Base-by-base conservation (phyloP, 2,113 vertebrate genomes). In the Muscicapa adusta region DNA sequence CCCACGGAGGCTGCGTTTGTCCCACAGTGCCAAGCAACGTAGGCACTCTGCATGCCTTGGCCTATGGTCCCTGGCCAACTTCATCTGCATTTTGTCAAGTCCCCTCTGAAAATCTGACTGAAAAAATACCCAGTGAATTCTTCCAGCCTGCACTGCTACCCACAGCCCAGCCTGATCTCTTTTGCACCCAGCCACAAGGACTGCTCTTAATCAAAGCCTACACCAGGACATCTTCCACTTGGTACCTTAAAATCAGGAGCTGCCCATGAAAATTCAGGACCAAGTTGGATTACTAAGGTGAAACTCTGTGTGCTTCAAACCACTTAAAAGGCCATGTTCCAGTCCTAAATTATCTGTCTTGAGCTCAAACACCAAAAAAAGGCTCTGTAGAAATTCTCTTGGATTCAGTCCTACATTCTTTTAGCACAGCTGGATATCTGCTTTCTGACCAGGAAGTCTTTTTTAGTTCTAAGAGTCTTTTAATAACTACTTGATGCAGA, bases 391-490 rank as follows among this genome's bases (percentile, higher is more conserved):
- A 92, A 81, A 66, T 88, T 70, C 92, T 84, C 61, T 43, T 94
- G 68, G 68, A 74, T 93, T 74, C 60, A 63, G 36, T 66, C 71
- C 50, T 65, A 60, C 56, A 73, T 94, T 96, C 89, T 95, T 93
- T 82, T 73, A 94, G 43, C 94, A 89, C 94, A 97, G 94, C 92
- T 87, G 95, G 94, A 34, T 88, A 61, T 87, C 88, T 93, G 66
- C 81, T 92, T 86, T 87, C 91, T 94, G 82, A 96, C 93, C 88
- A 89, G 84, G 78, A 92, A 84, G 57, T 86, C 91, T 93, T 94
- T 94, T 94, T 93, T 86, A 95, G 82, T 85, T 94, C 77, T 92
- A 85, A 97, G 89, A 92, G 78, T 58, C 61, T 89, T 97, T 95
- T 96, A 93, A 89, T 92, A 93, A 85, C 87, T 91, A 72, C 87